These are phyloP conservation scores for Murina feae DNA, from an alignment of 2,113 vertebrate genomes.

Conservation along the genomic window DNA sequence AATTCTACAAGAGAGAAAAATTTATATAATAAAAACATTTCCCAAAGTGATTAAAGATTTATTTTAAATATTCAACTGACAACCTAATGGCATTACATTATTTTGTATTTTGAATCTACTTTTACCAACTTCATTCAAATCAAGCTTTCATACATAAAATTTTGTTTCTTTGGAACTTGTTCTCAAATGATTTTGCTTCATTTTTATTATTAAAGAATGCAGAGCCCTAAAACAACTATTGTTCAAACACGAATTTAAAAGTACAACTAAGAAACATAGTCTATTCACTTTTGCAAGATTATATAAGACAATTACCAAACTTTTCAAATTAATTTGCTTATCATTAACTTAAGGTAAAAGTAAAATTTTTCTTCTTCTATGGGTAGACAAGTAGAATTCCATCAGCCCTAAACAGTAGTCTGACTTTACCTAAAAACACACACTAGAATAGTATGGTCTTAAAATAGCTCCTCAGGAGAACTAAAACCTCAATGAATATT, in stretches of 20 bases:
- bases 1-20: not conserved
- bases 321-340: not conserved
- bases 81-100: not conserved
- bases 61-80: slow-evolving; percentile 32
- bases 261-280: not conserved
- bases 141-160: not conserved
- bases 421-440: slow-evolving; percentile 23
- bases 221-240: slow-evolving; percentile 16
- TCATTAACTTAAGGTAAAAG: slow-evolving; percentile 25
- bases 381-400: not conserved
- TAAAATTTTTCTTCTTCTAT: slow-evolving; percentile 36
- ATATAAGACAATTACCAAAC: not conserved
- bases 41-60: slow-evolving; percentile 16
- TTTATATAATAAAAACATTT: slow-evolving; percentile 23
- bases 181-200: not conserved
- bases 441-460: not conserved
- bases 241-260: slow-evolving; percentile 26
- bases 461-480: not conserved
- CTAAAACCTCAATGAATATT: not conserved
- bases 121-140: not conserved
- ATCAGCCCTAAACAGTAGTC: not conserved
- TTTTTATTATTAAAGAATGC: slow-evolving; percentile 28
- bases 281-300: not conserved
- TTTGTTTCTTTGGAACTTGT: not conserved
- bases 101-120: slow-evolving; percentile 18